Conservation (phyloP, 2,888 invertebrate genomes). For the Carpatolechia fugitivella region DNA sequence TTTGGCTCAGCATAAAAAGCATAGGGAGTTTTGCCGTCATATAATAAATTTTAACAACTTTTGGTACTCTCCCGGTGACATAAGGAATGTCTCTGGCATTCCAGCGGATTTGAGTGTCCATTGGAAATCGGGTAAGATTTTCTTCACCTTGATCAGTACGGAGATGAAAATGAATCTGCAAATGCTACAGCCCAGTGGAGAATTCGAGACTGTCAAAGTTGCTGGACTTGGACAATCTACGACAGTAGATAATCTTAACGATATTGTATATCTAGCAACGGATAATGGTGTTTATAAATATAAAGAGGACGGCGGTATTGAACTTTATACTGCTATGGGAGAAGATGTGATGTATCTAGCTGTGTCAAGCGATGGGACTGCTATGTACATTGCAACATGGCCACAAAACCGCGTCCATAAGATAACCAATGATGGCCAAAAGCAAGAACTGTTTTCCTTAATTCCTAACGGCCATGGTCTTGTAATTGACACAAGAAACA, state of each 20-base stretch:
- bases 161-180: slow-evolving; percentile 67
- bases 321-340: slow-evolving; percentile 55
- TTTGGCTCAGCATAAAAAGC: slow-evolving; percentile 36
- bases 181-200: slow-evolving; percentile 51
- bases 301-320: slow-evolving; percentile 54
- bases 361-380: slow-evolving; percentile 49
- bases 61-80: slow-evolving; percentile 48
- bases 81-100: slow-evolving; percentile 51
- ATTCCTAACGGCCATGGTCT: slow-evolving; percentile 69
- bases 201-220: slow-evolving; percentile 56
- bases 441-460: slow-evolving; percentile 49
- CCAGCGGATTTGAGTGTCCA: slow-evolving; percentile 67
- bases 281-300: slow-evolving; percentile 73
- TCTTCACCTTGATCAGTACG: slow-evolving; percentile 62
- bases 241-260: slow-evolving; percentile 68
- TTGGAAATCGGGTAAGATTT: slow-evolving; percentile 64
- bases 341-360: slow-evolving; percentile 72
- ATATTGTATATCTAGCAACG: slow-evolving; percentile 66
- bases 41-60: slow-evolving; percentile 53
- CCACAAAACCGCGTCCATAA: slow-evolving; percentile 67
- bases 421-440: slow-evolving; percentile 56
- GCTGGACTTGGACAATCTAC: slow-evolving; percentile 66
- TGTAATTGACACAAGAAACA: slow-evolving; percentile 60
- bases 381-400: slow-evolving; percentile 69
- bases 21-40: slow-evolving; percentile 43